phyloP scores from a whole-genome alignment of 2,888 invertebrate genomes.

The Odontothrips loti region DNA sequence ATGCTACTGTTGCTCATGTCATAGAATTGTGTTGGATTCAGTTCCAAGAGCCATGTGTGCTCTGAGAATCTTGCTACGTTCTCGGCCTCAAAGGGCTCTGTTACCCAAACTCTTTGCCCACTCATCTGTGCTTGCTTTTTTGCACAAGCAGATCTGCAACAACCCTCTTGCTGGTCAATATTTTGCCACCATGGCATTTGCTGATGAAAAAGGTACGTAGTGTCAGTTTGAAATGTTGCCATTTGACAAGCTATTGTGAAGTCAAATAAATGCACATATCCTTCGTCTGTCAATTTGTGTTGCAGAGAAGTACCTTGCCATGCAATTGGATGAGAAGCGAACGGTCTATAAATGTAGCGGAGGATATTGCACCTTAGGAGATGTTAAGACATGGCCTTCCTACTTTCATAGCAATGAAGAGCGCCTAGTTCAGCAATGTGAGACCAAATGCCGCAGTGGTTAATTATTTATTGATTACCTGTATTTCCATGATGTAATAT shows the following conservation, averaged over 20 bases:
- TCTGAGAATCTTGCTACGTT: neutral
- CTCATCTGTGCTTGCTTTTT: neutral
- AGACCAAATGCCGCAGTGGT: neutral
- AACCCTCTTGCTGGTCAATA: neutral
- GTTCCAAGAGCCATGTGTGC: neutral
- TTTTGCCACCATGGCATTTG: neutral
- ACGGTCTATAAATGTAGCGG: slow-evolving; percentile 48
- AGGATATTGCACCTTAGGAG: slow-evolving; percentile 48
- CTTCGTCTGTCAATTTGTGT: too few relatives aligned
- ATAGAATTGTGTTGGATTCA: too few relatives aligned
- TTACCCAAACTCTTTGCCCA: neutral
- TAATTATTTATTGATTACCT: slow-evolving; percentile 39
- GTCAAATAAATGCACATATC: too few relatives aligned
- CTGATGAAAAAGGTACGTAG: neutral
- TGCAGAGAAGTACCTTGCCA: slow-evolving; percentile 50
- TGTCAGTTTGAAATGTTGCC: neutral
- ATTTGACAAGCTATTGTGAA: neutral
- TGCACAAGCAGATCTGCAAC: neutral
- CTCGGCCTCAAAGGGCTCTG: neutral
- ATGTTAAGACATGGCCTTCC: slow-evolving; percentile 54
- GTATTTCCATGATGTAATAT: slow-evolving; percentile 46
- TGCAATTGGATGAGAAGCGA: slow-evolving; percentile 55
- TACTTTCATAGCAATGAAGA: neutral
- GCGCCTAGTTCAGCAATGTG: neutral
- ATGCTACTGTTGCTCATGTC: too few relatives aligned